These are phyloP conservation scores for Rafetus swinhoei DNA, from an alignment of 2,113 vertebrate species.

Conservation along the genomic window DNA sequence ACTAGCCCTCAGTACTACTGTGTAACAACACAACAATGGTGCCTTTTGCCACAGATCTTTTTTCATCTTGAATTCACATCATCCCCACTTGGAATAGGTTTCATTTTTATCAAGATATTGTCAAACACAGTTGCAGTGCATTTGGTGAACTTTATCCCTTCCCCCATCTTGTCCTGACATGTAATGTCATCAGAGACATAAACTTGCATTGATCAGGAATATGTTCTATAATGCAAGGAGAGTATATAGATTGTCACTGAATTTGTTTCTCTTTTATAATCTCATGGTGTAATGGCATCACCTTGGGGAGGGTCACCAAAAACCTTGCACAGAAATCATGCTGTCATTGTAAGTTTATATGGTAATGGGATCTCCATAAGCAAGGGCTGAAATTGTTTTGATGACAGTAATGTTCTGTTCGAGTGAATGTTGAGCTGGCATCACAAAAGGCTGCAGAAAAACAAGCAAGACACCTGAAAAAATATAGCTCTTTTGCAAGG, in stretches of 20 bases:
- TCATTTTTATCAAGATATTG: neutral
- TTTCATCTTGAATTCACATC: neutral
- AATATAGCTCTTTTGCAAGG: neutral
- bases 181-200: slow-evolving; percentile 36
- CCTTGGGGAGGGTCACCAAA: slow-evolving; percentile 57
- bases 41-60: neutral
- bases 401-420: slow-evolving; percentile 13
- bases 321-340: slow-evolving; percentile 27
- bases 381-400: slow-evolving; percentile 33
- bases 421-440: neutral
- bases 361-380: slow-evolving; percentile 52
- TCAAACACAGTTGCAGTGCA: neutral
- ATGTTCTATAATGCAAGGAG: neutral
- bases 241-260: slow-evolving; percentile 6
- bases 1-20: neutral
- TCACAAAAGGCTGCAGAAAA: neutral
- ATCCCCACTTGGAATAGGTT: neutral
- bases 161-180: neutral
- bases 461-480: neutral
- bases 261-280: slow-evolving; percentile 63
- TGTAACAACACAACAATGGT: neutral
- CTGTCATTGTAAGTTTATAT: slow-evolving; percentile 35
- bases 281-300: slow-evolving; percentile 47
- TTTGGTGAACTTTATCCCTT: neutral
- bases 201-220: slow-evolving; percentile 34